Evolutionary conservation across 2,888 invertebrate species (phyloP).

Genomic region (Drosophila algonquin): DNA sequence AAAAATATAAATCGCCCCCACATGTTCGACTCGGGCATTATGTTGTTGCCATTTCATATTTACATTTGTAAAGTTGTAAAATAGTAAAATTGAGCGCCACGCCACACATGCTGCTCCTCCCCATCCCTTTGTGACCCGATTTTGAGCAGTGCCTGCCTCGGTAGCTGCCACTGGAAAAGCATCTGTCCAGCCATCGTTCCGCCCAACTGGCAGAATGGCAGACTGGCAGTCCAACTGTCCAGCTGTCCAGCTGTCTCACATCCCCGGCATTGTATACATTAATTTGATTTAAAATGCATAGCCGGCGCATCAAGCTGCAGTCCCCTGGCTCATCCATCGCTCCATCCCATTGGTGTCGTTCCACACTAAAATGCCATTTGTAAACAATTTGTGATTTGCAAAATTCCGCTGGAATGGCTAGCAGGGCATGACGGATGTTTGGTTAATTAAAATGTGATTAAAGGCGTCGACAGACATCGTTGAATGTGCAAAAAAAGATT

Average conservation of each 20-base stretch:
- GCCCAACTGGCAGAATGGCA: slow-evolving; percentile 17
- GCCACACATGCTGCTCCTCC: not conserved
- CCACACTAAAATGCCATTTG: slow-evolving; percentile 32
- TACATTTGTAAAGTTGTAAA: slow-evolving; percentile 44
- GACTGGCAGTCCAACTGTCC: not conserved
- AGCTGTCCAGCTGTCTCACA: slow-evolving; percentile 46
- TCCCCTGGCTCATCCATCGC: not conserved
- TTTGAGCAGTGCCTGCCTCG: not conserved
- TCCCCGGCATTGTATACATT: slow-evolving; percentile 70
- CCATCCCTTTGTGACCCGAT: not conserved
- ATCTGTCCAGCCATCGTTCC: slow-evolving; percentile 6
- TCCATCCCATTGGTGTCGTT: not conserved
- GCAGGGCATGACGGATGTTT: slow-evolving; percentile 39
- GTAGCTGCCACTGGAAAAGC: not conserved
- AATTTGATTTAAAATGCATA: slow-evolving; percentile 67
- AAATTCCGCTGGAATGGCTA: slow-evolving; percentile 30
- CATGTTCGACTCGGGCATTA: slow-evolving; percentile 47
- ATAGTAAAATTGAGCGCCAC: slow-evolving; percentile 3
- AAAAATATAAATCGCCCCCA: slow-evolving; percentile 47
- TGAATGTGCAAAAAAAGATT: not conserved
- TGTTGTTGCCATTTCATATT: slow-evolving; percentile 55
- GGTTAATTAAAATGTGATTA: slow-evolving; percentile 68
- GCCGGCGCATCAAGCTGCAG: slow-evolving; percentile 41
- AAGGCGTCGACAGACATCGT: slow-evolving; percentile 34
- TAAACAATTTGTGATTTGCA: slow-evolving; percentile 47